A percentile compares a stretch with the other conserved stretches of the same genome.
Conservation (phyloP, 2,888 invertebrate species). For the Synanthedon andrenaeformis region DNA sequence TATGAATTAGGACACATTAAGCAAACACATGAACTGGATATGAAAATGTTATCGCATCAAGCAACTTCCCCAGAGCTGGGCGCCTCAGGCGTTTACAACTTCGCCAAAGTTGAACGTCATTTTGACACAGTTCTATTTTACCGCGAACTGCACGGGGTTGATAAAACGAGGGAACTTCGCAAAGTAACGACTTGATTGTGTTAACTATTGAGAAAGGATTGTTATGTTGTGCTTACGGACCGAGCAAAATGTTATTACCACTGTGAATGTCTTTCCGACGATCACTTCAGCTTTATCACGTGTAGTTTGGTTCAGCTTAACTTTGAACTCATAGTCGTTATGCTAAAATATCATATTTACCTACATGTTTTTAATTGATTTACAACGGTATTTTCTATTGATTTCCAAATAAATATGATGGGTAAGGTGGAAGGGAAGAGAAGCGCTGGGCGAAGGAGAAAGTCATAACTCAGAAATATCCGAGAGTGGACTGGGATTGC, state of each 20-base stretch:
- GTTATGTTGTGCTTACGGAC: constrained; percentile 1
- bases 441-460: no score
- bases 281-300: background rate
- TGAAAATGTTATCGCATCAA: constrained; percentile 36
- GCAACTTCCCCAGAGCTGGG: constrained; percentile 15
- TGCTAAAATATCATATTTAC: no score
- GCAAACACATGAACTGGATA: constrained; percentile 19
- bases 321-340: no score
- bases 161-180: constrained; percentile 18
- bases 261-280: background rate
- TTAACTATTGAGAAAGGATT: constrained; percentile 12
- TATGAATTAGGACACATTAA: constrained; percentile 20
- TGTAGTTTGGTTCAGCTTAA: no score
- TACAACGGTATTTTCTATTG: no score
- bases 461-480: no score
- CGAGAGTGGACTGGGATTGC: no score
- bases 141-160: constrained; percentile 18
- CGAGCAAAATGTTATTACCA: background rate
- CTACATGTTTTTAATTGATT: no score
- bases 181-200: constrained; percentile 14
- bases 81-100: constrained; percentile 29
- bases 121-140: constrained; percentile 31
- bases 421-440: no score
- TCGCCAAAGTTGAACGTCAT: constrained; percentile 28
- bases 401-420: no score